Evolutionary conservation across 2,797 vertebrate species (phyloP), one percentile per base, ranked within the genome.

Genomic region (Myripristis murdjan): DNA sequence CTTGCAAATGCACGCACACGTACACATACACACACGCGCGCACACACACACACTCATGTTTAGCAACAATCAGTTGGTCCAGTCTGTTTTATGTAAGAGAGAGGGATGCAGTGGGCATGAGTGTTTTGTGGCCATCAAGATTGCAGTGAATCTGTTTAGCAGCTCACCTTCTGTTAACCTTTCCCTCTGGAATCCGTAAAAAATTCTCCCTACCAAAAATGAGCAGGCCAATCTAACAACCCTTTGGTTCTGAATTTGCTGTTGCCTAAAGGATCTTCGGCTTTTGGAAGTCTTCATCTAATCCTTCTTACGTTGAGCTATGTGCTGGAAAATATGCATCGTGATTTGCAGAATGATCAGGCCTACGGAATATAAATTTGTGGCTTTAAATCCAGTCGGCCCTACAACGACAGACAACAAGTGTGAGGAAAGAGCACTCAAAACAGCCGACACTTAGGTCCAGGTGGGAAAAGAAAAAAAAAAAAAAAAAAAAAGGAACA

Each of bases 61-160:
- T 63, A 44, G 57, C 55, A 54, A 91, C 90, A 89, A 92, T 89
- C 90, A 84, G 64, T 83, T 77, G 90, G 88, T 90, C 86, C 83
- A 43, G 85, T 82, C 82, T 51, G 39, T 57, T 58, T 88, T 49
- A 43, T 46, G 72, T 73, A 70, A 72, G 74, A 81, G 62, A 75
- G 70, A 86, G 59, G 82, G 86, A 86, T 78, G 87, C 70, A 46
- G 51, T 46, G 11, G 54, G 39, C 14, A 26, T 59, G 62, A 79
- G 81, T 62, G 53, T 83, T 64, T 37, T 69, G 77, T 47, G 26
- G 8, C 43, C 64, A 52, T 51, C n/a, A 16, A 26, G 72, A 63
- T 71, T 39, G 73, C 20, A 79, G 57, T 77, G 33, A 58, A 76
- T 26, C 20, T 79, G 65, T 70, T 82, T 56, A 85, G 83, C 83